Evolutionary conservation across 92 coral and sea anemone genomes (phyloP), one percentile per base, ranked within the genome.

Genomic region (Hydrozoanthus gracilis): DNA sequence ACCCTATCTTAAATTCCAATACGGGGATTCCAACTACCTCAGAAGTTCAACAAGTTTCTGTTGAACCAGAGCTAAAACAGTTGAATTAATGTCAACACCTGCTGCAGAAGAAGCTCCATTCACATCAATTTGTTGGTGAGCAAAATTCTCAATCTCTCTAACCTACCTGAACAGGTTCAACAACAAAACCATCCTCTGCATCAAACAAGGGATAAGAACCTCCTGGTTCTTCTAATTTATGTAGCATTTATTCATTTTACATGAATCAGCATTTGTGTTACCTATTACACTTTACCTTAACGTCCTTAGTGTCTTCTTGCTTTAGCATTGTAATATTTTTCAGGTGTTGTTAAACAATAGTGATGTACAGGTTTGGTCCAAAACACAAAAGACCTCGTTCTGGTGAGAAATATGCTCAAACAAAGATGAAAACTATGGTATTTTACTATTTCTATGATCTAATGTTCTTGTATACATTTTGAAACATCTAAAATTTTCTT

Each of bases 31-130:
- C 39, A 27, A 27, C 2, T 27, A 27, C 2, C 39, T 27, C 39
- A 27, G 39, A 27, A 27, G 39, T 27, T 27, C 47, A 16, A 18
- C 73, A 18, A 67, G 73, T 8, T 68, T 68, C 39, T 27, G 39
- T 27, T 27, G 39, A 27, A 27, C 39, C 39, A 27, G 39, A 27
- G 39, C 56, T 73, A 86, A 73, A 73, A 86, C 88, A 8, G 68
- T 71, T 51, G 51, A 45, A 74, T 86, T 74, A 73, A 74, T 58
- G 46, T 86, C 88, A 67, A 86, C 69, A 56, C 83, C 88, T 52
- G 83, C 82, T 73, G 73, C 46, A 51, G 47, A 45, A 56, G 88
- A 86, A 50, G 83, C 58, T 73, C 54, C 48, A 39, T 86, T 72
- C 15, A 86, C 51, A 74, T 86, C 39, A 51, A 73, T 44, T 44